phyloP scores from a whole-genome alignment of 2,888 invertebrate genomes.

The Amphipyra berbera region DNA sequence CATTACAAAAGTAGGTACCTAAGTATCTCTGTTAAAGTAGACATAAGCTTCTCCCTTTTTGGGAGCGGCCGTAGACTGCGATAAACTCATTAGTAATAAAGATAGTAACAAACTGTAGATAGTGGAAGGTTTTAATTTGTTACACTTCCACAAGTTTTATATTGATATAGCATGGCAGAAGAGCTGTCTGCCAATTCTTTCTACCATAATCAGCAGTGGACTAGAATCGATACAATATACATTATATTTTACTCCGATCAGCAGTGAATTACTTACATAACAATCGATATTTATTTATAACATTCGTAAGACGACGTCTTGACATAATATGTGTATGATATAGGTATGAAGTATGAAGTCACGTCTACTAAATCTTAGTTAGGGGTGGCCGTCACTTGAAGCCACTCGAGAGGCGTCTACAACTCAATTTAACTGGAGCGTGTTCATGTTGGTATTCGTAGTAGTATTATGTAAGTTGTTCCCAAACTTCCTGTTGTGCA shows the following conservation, averaged over 20 bases:
- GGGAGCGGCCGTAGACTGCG: too few species aligned
- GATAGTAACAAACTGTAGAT: too few species aligned
- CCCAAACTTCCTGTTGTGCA: conserved; percentile 29
- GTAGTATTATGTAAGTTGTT: conserved; percentile 35
- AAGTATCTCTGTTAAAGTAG: conserved; percentile 2
- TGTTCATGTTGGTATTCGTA: conserved; percentile 24
- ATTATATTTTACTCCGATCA: too few species aligned
- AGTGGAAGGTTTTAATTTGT: too few species aligned
- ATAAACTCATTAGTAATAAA: too few species aligned
- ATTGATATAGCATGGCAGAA: too few species aligned
- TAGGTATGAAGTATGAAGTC: conserved; percentile 27
- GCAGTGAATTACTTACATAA: too few species aligned
- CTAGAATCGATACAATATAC: too few species aligned
- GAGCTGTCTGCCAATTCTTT: too few species aligned
- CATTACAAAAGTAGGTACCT: conserved; percentile 1
- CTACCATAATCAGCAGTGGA: too few species aligned
- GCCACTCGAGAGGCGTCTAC: conserved; percentile 7
- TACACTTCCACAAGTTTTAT: too few species aligned
- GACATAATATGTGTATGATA: neutral
- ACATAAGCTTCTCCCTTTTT: neutral
- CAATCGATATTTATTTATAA: neutral
- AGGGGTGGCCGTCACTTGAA: conserved; percentile 8
- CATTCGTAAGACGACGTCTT: conserved; percentile 5
- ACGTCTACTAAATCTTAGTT: conserved; percentile 12
- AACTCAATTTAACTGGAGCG: conserved; percentile 40